Base-by-base conservation (phyloP, 1,140 invertebrate species). In the Eciton burchellii region DNA sequence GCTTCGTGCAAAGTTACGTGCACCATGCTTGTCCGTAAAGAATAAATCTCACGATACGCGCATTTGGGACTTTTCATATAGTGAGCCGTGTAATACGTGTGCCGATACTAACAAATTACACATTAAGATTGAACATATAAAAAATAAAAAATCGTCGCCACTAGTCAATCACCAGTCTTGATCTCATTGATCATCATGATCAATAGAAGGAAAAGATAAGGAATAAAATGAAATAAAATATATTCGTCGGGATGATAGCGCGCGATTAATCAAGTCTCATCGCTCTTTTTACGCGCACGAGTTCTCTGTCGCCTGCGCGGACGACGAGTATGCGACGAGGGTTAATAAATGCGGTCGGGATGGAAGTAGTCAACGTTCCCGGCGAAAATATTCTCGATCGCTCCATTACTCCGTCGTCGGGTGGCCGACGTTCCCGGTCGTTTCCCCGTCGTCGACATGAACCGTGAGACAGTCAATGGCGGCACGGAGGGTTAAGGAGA, bases 381-480 rank as follows among this genome's bases (percentile, higher is more conserved):
- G 19, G 43, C 26, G 77, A 73, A 81, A 81, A 56, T 49, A 81
- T 73, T 41, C 26, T 29, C 45, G 63, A 87, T 82, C 65, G 59
- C 49, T 84, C 43, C 26, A 76, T 82, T 81, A 86, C 49, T 26
- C 57, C 35, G 19, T 57, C 59, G 66, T 35, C 11, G 11, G 35
- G 16, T 9, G 29, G 21, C 11, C 41, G 26, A 68, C n/a, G 41
- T 63, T 49, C 19, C 59, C 47, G 35, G 62, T 84, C 72, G 57
- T 82, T 85, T 73, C 63, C 72, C 57, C 14, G 47, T 24, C 35
- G 54, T 76, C 56, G 52, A 72, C 29, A 87, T 71, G 86, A 87
- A 68, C 74, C 77, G 85, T 85, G 79, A 88, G 81, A 87, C 52
- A 63, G 85, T 87, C 66, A 66, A 88, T 87, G 43, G 47, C n/a